Base-by-base conservation (phyloP, 2,888 invertebrate species). In the Galerucella nymphaeae region DNA sequence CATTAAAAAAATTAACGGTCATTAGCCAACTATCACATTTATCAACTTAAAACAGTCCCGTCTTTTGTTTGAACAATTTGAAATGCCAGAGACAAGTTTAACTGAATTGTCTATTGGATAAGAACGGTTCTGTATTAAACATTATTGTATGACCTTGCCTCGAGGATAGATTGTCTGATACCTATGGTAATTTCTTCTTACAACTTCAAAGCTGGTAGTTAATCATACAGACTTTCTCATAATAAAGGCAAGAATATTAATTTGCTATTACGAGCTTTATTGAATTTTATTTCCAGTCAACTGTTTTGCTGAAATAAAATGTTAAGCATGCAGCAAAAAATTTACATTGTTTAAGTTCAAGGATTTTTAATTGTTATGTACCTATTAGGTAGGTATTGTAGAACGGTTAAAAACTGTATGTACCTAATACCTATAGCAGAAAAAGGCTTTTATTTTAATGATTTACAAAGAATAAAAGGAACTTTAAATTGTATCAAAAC, bases 131-230 rank as follows among this genome's bases (percentile, higher is more conserved):
- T 30, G n/a, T 30, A 0, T 23, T 23, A 30, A 23, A 4, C 3
- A 13, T 58, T 58, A 42, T 59, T 23, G 57, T 45, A 9, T 66
- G 66, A 58, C 66, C 66, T 66, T 66, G 66, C 58, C 58, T 58
- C 45, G 66, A 45, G 66, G 45, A 45, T 45, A 45, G 66, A 66
- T 66, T 58, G 66, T 58, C 66, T 58, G 66, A 66, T 66, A 66
- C 58, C 58, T 66, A 57, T 66, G 58, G n/a, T 66, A 58, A 66
- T 66, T 18, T 58, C 58, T 57, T 66, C 58, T 50, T 41, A 38
- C 18, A 30, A 23, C 58, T 66, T 66, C n/a, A 38, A 41, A 55
- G 18, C 18, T 20, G 66, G 66, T 41, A 66, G 53, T 66, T 42
- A 66, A 53, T 66, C 66, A 55, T 57, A 66, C 55, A 38, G 14